Conservation (phyloP, 2,113 vertebrate species). For the Megatriorchis doriae region DNA sequence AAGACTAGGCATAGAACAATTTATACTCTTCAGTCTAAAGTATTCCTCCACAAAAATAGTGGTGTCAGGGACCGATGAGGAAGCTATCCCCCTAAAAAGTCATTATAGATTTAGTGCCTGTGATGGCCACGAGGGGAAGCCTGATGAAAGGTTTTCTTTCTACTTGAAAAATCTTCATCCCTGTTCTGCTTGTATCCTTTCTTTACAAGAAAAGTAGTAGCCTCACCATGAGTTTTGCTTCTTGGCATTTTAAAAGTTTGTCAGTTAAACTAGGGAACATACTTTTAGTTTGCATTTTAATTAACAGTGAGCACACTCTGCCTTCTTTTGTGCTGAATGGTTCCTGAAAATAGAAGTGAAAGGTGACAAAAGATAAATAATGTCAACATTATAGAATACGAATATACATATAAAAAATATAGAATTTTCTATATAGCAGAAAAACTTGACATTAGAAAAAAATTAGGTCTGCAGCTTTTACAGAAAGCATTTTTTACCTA, state of each 20-base stretch:
- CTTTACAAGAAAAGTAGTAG: not conserved
- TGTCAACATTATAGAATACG: not conserved
- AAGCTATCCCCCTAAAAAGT: not conserved
- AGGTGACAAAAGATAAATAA: not conserved
- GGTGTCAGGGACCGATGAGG: not conserved
- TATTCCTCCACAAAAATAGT: not conserved
- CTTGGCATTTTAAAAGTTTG: not conserved
- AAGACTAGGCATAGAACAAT: not conserved
- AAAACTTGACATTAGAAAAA: not conserved
- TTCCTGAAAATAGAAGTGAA: not conserved
- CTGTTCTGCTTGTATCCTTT: not conserved
- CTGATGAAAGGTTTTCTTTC: not conserved
- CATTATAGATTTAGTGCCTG: not conserved
- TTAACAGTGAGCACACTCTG: not conserved
- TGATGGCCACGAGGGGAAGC: not conserved
- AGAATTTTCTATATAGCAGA: not conserved
- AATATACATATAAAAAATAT: not conserved
- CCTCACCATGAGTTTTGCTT: not conserved
- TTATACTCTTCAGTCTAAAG: not conserved
- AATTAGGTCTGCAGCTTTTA: not conserved
- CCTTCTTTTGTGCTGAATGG: not conserved
- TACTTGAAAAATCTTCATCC: not conserved
- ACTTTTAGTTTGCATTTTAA: not conserved
- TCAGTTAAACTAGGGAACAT: not conserved
- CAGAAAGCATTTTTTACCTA: not conserved